These are phyloP conservation scores for Pyxicephalus adspersus DNA, from an alignment of 2,113 vertebrate species.

Conservation along the genomic window DNA sequence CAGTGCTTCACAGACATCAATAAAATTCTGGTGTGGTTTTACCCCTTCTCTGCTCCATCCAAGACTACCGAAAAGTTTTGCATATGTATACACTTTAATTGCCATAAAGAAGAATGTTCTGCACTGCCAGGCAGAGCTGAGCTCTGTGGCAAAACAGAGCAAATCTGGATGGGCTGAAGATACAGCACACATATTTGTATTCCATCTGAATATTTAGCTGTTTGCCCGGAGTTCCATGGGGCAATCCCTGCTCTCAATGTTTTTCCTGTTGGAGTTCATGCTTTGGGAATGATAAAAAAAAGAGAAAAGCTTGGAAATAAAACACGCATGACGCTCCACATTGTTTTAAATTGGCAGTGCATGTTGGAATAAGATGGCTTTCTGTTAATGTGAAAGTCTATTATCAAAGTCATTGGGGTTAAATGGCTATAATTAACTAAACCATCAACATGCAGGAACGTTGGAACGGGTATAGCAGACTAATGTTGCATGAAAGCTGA, in stretches of 20 bases:
- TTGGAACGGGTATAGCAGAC: conserved; percentile 24
- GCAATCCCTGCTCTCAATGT: neutral
- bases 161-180: no score
- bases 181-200: no score
- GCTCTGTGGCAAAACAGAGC: no score
- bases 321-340: neutral
- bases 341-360: conserved; percentile 9
- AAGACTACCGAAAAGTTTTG: no score
- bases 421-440: conserved; percentile 57
- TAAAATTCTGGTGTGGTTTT: no score
- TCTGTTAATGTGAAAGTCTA: conserved; percentile 55
- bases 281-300: neutral
- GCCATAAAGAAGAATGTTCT: no score
- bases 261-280: neutral
- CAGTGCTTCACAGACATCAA: no score
- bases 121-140: no score
- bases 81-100: no score
- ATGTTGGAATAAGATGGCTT: conserved; percentile 53
- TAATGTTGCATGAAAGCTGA: conserved; percentile 58
- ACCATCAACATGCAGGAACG: conserved; percentile 54
- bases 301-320: neutral
- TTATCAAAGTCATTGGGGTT: conserved; percentile 56
- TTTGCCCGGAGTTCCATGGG: no score
- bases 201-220: no score
- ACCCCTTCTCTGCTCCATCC: no score